Evolutionary conservation across 1,140 invertebrate genomes (phyloP).

Genomic region (Drosophila navojoa): DNA sequence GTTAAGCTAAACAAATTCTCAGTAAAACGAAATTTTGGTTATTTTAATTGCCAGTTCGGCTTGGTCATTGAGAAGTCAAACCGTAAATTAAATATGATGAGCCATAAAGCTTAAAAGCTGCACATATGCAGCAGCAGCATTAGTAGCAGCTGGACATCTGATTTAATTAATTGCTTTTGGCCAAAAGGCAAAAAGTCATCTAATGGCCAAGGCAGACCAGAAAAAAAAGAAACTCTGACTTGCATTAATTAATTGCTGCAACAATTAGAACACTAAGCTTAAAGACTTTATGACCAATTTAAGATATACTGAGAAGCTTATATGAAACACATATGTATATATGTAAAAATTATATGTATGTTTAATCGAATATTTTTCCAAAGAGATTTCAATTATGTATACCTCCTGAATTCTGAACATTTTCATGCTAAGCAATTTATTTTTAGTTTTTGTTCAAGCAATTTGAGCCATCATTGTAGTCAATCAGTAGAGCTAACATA

Average conservation of each 20-base stretch:
- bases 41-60: not conserved
- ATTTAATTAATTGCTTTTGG: constrained; percentile 7
- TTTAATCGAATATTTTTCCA: too few species aligned
- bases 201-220: not conserved
- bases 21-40: not conserved
- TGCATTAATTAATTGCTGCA: too few species aligned
- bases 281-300: too few species aligned
- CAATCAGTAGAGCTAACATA: not conserved
- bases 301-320: too few species aligned
- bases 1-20: not conserved
- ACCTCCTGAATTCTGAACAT: too few species aligned
- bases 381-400: too few species aligned
- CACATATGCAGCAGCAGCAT: not conserved
- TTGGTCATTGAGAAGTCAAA: not conserved
- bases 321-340: not conserved
- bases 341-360: too few species aligned
- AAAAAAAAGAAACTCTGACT: not conserved
- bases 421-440: not conserved
- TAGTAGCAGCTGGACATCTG: not conserved
- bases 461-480: not conserved
- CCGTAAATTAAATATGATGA: not conserved
- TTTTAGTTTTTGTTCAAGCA: not conserved
- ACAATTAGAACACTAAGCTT: too few species aligned
- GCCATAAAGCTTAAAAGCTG: not conserved
- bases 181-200: not conserved